Percentiles rank a stretch among this genome's conserved stretches.
phyloP scores from a whole-genome alignment of 2,888 invertebrate species.

The Aleiodes leptofemur region DNA sequence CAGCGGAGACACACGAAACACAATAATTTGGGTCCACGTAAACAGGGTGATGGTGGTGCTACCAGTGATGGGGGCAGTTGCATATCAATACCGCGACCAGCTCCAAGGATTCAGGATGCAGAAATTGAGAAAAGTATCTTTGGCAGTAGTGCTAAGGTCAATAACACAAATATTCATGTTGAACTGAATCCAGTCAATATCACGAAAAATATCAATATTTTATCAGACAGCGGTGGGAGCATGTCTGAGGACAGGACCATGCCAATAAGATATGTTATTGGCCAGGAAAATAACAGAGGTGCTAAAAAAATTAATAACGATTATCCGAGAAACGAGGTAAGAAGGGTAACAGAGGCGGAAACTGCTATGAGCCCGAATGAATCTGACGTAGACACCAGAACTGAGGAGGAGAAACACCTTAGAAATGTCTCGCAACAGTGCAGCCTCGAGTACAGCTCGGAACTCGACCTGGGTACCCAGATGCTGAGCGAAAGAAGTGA shows the following conservation, averaged over 20 bases:
- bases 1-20: constrained; percentile 85
- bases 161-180: constrained; percentile 88
- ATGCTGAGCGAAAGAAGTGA: constrained; percentile 71
- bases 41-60: constrained; percentile 79
- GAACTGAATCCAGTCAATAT: constrained; percentile 80
- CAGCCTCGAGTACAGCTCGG: constrained; percentile 83
- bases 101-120: constrained; percentile 76
- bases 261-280: constrained; percentile 72
- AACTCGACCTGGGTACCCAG: constrained; percentile 69
- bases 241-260: constrained; percentile 68
- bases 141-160: constrained; percentile 85
- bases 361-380: constrained; percentile 62
- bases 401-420: constrained; percentile 75
- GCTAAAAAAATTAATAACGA: constrained; percentile 64
- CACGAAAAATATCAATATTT: constrained; percentile 81
- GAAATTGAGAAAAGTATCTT: constrained; percentile 77
- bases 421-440: constrained; percentile 84
- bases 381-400: constrained; percentile 67
- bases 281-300: constrained; percentile 68
- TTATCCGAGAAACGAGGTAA: constrained; percentile 70
- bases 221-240: constrained; percentile 80
- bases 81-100: constrained; percentile 75
- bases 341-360: constrained; percentile 58
- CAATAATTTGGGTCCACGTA: constrained; percentile 83
- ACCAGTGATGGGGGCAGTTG: constrained; percentile 78